Evolutionary conservation across 1,140 invertebrate species (phyloP).

Genomic region (Phenacoccus solenopsis): DNA sequence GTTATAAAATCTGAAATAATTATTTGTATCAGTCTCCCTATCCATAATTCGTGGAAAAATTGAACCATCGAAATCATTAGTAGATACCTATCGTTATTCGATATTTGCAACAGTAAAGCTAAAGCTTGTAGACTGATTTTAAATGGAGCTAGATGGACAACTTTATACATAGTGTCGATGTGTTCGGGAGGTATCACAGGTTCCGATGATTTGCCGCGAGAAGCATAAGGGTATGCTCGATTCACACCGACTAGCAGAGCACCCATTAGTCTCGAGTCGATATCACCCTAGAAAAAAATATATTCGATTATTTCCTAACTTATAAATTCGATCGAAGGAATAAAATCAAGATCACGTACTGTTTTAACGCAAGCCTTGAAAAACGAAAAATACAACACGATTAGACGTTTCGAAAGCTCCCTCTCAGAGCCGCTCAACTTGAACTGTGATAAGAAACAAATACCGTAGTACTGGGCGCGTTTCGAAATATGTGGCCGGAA

Average conservation of each 20-base stretch:
- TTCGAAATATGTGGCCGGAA: slow-evolving; percentile 73
- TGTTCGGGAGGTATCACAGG: slow-evolving; percentile 38
- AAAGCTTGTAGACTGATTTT: slow-evolving; percentile 78
- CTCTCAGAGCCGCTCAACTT: slow-evolving; percentile 54
- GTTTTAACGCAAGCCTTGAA: slow-evolving; percentile 86
- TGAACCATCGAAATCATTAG: background rate
- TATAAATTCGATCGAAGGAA: background rate
- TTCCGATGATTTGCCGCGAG: slow-evolving; percentile 37
- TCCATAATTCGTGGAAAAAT: no score
- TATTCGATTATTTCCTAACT: background rate
- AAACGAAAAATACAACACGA: slow-evolving; percentile 88
- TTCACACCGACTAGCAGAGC: slow-evolving; percentile 80
- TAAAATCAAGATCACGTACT: slow-evolving; percentile 36
- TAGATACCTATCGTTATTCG: slow-evolving; percentile 43
- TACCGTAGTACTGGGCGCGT: slow-evolving; percentile 82
- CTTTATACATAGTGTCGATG: slow-evolving; percentile 71
- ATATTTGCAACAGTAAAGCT: slow-evolving; percentile 71
- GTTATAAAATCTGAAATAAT: slow-evolving; percentile 65
- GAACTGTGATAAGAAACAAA: slow-evolving; percentile 82
- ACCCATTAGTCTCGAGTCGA: slow-evolving; percentile 83
- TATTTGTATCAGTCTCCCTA: no score
- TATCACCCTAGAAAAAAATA: slow-evolving; percentile 55
- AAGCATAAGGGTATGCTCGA: slow-evolving; percentile 67
- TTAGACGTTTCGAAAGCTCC: slow-evolving; percentile 64
- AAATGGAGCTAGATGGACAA: slow-evolving; percentile 74